Conservation (phyloP, 2,113 vertebrate genomes). For the Oceanodroma tethys region DNA sequence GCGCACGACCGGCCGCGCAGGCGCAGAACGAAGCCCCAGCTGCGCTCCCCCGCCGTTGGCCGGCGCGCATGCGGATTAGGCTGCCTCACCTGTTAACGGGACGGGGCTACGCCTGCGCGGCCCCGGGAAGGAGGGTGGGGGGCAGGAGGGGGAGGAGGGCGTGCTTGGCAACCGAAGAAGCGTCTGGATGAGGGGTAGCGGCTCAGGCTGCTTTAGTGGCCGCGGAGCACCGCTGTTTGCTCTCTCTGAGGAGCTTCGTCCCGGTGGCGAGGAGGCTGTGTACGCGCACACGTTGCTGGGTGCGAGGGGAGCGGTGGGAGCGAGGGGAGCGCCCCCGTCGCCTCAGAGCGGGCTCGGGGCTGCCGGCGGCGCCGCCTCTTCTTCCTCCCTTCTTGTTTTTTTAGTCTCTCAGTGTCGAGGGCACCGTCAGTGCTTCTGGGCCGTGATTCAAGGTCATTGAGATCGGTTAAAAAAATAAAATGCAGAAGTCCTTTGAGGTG, state of each 20-base stretch:
- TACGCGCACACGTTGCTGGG: neutral
- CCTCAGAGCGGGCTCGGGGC: neutral
- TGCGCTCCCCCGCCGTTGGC: accelerated
- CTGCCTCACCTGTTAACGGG: neutral
- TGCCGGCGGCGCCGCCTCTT: neutral
- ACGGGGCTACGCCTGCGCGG: neutral
- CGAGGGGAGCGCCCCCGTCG: accelerated
- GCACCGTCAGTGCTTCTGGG: accelerated
- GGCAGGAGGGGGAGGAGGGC: no score
- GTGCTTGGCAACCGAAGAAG: accelerated
- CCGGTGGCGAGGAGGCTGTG: accelerated
- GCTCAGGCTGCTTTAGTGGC: accelerated
- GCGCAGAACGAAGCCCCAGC: neutral
- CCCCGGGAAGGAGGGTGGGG: accelerated
- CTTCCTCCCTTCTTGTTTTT: no score
- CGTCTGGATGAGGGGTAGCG: accelerated
- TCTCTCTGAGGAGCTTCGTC: accelerated
- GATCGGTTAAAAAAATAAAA: neutral
- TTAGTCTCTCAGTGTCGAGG: no score
- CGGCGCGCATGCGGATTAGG: neutral
- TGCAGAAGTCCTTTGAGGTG: neutral
- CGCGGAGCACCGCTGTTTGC: accelerated
- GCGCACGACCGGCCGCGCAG: neutral
- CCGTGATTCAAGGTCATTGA: neutral
- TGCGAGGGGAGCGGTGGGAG: neutral